Evolutionary conservation across 2,888 invertebrate genomes (phyloP).

Genomic region (Ormyrus labotus): DNA sequence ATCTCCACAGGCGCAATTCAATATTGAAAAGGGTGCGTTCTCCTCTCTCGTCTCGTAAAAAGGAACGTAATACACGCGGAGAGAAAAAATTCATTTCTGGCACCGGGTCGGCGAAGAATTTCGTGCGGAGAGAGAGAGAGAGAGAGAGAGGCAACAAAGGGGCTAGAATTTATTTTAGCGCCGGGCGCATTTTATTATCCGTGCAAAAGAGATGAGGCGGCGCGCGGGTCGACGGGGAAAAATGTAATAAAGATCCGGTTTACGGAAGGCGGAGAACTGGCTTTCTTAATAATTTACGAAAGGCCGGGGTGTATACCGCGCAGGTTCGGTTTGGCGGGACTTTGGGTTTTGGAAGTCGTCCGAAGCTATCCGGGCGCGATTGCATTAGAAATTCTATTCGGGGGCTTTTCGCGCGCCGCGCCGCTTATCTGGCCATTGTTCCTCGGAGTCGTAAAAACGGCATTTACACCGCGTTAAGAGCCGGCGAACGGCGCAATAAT

Average conservation of each 20-base stretch:
- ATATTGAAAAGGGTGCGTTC: conserved; percentile 16
- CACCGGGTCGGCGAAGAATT: not conserved
- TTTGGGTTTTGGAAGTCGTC: too few species aligned
- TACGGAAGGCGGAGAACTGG: not conserved
- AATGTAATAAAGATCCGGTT: conserved; percentile 26
- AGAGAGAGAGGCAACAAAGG: not conserved
- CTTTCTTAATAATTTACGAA: conserved; percentile 26
- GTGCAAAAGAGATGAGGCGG: conserved; percentile 16
- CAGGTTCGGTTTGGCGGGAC: not conserved
- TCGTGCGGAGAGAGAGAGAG: not conserved
- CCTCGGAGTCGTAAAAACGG: conserved; percentile 1
- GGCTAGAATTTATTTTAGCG: conserved; percentile 35
- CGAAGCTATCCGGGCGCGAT: not conserved
- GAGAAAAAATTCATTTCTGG: conserved; percentile 21
- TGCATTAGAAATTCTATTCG: not conserved
- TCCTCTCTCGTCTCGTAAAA: not conserved
- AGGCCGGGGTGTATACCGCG: not conserved
- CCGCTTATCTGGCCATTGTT: not conserved
- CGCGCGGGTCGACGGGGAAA: not conserved
- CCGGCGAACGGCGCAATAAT: not conserved
- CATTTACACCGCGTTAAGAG: not conserved
- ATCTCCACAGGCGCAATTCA: not conserved
- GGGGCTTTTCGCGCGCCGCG: conserved; percentile 3
- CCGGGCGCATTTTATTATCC: conserved; percentile 32
- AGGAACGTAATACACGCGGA: not conserved